Evolutionary conservation across 2,888 invertebrate genomes (phyloP).

Genomic region (Camptogramma bilineatum): DNA sequence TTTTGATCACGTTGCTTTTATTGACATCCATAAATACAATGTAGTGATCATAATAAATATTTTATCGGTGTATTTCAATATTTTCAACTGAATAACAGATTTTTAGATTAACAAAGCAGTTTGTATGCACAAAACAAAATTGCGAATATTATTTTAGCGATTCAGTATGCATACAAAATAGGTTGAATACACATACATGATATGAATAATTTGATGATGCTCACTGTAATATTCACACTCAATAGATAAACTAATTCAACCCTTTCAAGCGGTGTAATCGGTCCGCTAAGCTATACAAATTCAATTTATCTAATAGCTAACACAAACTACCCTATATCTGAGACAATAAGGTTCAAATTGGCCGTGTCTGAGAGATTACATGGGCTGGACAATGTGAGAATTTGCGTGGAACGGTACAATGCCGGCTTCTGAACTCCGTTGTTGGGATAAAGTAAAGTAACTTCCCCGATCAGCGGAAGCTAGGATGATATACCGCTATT

Average conservation of each 20-base stretch:
- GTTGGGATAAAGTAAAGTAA: slow-evolving; percentile 12
- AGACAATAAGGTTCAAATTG: slow-evolving; percentile 10
- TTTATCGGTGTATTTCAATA: not conserved
- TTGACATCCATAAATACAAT: no score
- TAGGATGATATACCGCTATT: no score
- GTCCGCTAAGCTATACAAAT: slow-evolving; percentile 64
- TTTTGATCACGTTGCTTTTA: not conserved
- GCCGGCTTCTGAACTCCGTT: slow-evolving; percentile 36
- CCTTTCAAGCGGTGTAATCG: slow-evolving; percentile 51
- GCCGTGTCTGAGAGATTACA: not conserved
- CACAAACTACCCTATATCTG: slow-evolving; percentile 11
- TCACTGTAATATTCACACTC: not conserved
- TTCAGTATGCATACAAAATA: not conserved
- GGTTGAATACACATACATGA: not conserved
- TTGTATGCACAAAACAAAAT: not conserved
- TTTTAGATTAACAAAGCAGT: not conserved
- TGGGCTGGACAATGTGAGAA: slow-evolving; percentile 44
- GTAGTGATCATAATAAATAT: not conserved
- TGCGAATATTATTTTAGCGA: not conserved
- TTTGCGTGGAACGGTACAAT: slow-evolving; percentile 44
- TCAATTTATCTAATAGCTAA: slow-evolving; percentile 59
- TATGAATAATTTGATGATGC: not conserved
- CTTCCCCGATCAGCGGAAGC: no score
- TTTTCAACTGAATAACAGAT: not conserved
- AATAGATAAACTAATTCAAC: slow-evolving; percentile 3